Evolutionary conservation across 2,888 invertebrate species (phyloP).

Genomic region (Andrena bucephala): DNA sequence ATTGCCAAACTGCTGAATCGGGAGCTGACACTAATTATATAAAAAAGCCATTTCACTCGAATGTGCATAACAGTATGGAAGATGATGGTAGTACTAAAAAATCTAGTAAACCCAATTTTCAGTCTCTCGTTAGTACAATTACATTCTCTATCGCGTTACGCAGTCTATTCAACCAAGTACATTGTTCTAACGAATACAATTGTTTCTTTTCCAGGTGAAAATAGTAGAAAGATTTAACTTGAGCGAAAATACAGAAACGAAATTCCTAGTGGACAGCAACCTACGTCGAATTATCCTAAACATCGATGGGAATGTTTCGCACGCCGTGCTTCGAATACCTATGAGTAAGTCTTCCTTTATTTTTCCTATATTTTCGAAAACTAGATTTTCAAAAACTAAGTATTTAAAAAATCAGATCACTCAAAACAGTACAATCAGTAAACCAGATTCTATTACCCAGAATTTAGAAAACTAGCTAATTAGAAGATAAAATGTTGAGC

Average conservation of each 20-base stretch:
- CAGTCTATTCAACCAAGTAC: not conserved
- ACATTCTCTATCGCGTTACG: not conserved
- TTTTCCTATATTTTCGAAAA: not conserved
- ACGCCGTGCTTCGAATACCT: slow-evolving; percentile 64
- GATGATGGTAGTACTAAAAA: not conserved
- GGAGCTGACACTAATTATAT: slow-evolving; percentile 4
- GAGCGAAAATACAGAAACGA: slow-evolving; percentile 32
- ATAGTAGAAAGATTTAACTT: slow-evolving; percentile 37
- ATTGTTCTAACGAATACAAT: not conserved
- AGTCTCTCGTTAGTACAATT: slow-evolving; percentile 17
- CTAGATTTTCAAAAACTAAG: too few relatives aligned
- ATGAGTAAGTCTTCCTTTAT: slow-evolving; percentile 62
- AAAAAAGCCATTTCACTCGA: not conserved
- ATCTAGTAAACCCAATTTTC: not conserved
- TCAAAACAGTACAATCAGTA: too few relatives aligned
- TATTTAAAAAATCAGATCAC: too few relatives aligned
- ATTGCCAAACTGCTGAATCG: slow-evolving; percentile 36
- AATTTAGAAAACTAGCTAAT: too few relatives aligned
- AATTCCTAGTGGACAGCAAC: slow-evolving; percentile 35
- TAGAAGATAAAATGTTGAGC: too few relatives aligned
- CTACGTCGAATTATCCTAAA: slow-evolving; percentile 43
- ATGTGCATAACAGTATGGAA: not conserved
- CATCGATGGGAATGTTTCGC: slow-evolving; percentile 57
- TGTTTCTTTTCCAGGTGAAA: slow-evolving; percentile 16
- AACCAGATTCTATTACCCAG: too few relatives aligned